Evolutionary conservation across 1,140 invertebrate species (phyloP), one percentile per base, ranked within the genome.

Genomic region (Heliconius eleuchia): DNA sequence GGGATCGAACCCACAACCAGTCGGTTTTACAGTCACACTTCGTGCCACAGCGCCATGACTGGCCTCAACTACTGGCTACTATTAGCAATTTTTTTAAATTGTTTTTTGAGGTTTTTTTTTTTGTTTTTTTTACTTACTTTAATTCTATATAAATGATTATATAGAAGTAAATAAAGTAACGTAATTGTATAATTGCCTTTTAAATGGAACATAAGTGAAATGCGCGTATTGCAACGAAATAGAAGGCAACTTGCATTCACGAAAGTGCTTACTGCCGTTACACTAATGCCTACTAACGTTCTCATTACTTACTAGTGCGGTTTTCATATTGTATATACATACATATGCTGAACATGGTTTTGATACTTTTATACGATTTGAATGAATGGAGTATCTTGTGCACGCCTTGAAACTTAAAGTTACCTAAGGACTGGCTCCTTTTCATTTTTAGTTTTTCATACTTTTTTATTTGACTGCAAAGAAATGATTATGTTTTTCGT

Each of bases 231-330:
- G 57, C 57, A 66, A 66, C 57, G 23, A 66, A 66, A 66, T 66
- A 66, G 23, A 66, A 66, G 57, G 57, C 23, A 66, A 66, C 57
- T 66, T 66, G 57, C 8, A 66, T 66, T 66, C 23, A 66, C 23
- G 27, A 9, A 27, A 57, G 55, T 57, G 57, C 23, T 66, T 0
- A 1, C 57, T 30, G 57, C 23, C 57, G 57, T 66, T 66, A 66
- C 57, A 66, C 57, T 66, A 66, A 66, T 66, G 57, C 57, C 57
- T 66, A 66, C 57, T 27, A 66, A 66, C 57, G 57, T 66, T 66
- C 57, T 66, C 23, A 66, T 66, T 66, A 66, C 57, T 66, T 16
- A 66, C 57, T 11, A 66, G 8, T 27, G 57, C 23, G 57, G 57
- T 66, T 30, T 57, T 66, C 55, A 66, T 27, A 66, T 66, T 66